phyloP scores from a whole-genome alignment of 2,797 vertebrate genomes.

The Cynopterus sphinx region DNA sequence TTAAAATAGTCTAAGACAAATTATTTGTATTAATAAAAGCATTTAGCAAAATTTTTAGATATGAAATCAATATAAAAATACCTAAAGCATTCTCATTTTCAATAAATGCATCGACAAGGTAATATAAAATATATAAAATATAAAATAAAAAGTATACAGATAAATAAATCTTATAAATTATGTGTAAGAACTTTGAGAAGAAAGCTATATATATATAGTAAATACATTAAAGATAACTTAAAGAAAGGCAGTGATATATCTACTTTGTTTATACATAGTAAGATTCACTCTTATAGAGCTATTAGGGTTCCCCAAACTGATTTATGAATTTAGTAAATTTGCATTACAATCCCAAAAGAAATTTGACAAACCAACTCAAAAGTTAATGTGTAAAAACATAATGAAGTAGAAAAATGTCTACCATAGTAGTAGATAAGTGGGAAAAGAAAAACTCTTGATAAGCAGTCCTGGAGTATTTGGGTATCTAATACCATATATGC shows the following conservation, averaged over 20 bases:
- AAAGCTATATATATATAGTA: background rate
- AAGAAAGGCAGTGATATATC: background rate
- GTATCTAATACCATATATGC: background rate
- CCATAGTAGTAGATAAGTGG: background rate
- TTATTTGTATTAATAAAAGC: background rate
- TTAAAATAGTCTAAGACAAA: background rate
- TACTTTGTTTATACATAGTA: background rate
- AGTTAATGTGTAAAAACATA: constrained; percentile 23
- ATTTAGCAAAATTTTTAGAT: background rate
- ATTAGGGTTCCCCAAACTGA: background rate
- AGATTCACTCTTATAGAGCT: background rate
- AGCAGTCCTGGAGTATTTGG: background rate
- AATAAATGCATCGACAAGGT: background rate
- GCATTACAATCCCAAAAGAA: constrained; percentile 5
- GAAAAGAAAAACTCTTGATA: background rate
- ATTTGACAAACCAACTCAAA: background rate
- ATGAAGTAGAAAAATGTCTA: constrained; percentile 13
- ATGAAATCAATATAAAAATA: constrained; percentile 7
- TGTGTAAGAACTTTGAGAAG: background rate
- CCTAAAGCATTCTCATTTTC: background rate
- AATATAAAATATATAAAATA: background rate
- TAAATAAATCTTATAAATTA: background rate
- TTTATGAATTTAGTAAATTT: constrained; percentile 22
- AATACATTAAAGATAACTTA: background rate
- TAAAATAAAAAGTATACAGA: background rate